Conservation (phyloP, 2,888 invertebrate species). For the Lymantria dispar region DNA sequence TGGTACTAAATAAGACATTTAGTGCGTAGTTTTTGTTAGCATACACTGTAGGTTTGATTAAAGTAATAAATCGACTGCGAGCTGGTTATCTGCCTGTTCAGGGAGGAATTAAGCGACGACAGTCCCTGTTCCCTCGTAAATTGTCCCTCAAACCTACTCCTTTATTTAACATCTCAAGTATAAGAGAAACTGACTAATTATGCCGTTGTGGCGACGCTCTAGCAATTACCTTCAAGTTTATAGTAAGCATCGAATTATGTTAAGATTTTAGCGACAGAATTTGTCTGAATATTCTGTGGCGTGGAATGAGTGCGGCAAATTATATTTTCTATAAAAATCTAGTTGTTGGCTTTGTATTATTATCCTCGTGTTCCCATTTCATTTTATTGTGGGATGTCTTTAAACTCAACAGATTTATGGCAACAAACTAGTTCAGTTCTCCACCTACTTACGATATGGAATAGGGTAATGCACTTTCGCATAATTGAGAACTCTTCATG, state of each 20-base stretch:
- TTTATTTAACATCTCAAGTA: conserved; percentile 40
- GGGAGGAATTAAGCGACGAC: conserved; percentile 65
- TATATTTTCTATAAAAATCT: no score
- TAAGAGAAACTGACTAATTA: conserved; percentile 37
- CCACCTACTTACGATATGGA: no score
- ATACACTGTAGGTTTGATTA: conserved; percentile 70
- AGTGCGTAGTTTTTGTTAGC: conserved; percentile 66
- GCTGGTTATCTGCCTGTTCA: conserved; percentile 61
- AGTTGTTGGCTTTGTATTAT: no score
- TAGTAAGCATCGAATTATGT: conserved; percentile 24
- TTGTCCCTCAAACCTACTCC: conserved; percentile 55
- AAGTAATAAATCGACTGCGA: conserved; percentile 67
- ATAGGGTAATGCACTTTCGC: no score
- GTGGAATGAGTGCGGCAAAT: no score
- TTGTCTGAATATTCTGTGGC: no score
- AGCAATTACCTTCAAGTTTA: conserved; percentile 28
- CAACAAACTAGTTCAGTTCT: no score
- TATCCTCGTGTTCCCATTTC: no score
- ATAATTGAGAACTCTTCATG: no score
- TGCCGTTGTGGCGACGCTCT: background rate
- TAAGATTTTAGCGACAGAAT: conserved; percentile 18
- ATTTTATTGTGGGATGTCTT: no score
- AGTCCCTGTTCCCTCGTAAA: conserved; percentile 62
- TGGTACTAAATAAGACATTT: conserved; percentile 47
- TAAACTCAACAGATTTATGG: no score